Evolutionary conservation across 2,888 invertebrate genomes (phyloP).

Genomic region (Eupithecia centaureata): DNA sequence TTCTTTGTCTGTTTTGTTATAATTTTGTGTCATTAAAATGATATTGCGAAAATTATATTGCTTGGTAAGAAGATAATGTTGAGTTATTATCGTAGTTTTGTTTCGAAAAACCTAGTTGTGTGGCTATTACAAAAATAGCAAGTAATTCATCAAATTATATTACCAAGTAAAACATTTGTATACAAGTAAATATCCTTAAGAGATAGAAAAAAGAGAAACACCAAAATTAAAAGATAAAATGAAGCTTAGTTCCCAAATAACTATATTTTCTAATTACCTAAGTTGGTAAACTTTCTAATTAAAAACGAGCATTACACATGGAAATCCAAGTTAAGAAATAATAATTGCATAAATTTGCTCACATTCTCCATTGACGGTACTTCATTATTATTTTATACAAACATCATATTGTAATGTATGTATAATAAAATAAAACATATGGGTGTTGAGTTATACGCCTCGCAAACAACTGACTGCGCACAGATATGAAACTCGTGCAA

Average conservation of each 20-base stretch:
- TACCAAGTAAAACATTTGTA: neutral
- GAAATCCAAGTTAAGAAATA: conserved; percentile 23
- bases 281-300: neutral
- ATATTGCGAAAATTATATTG: conserved; percentile 27
- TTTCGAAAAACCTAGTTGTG: neutral
- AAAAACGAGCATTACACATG: conserved; percentile 10
- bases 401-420: conserved; percentile 52
- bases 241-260: no score
- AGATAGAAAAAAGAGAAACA: neutral
- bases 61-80: neutral
- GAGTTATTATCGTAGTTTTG: neutral
- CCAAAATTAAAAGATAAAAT: neutral
- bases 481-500: conserved; percentile 20
- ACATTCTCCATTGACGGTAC: conserved; percentile 30
- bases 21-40: conserved; percentile 56
- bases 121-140: neutral
- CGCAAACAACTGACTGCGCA: neutral
- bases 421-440: conserved; percentile 58
- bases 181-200: neutral
- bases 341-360: conserved; percentile 31
- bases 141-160: neutral
- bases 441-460: conserved; percentile 51
- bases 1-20: conserved; percentile 60
- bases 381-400: conserved; percentile 44
- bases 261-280: neutral